Base-by-base conservation (phyloP, 2,888 invertebrate species). In the Netelia melanura region DNA sequence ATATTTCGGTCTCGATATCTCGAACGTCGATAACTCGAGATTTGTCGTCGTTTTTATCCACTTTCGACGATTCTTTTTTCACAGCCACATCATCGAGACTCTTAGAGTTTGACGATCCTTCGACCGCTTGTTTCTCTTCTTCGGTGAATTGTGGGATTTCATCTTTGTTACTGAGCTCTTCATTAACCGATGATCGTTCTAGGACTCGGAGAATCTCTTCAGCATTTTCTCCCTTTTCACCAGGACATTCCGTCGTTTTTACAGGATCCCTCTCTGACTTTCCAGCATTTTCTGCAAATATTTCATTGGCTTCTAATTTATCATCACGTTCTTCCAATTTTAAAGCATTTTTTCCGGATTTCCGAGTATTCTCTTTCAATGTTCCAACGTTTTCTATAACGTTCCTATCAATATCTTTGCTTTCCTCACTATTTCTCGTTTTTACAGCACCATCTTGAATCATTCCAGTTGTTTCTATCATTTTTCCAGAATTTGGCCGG, bases 1-100 rank as follows among this genome's bases (percentile, higher is more conserved):
- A 48, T 48, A 14, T 48, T 10, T 48, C 48, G 14, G 48, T 48
- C 3, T 48, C 48, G 48, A 48, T 48, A 48, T 48, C 48, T 48
- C 48, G 48, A 48, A 14, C 48, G 11, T 48, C 48, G 48, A 48
- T 48, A 48, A 14, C 6, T 38, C 38, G 38, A 3, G 38, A 5
- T 6, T 38, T 6, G 38, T 38, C 38, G 38, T 70, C 54, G 21
- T 67, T 54, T 52, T 43, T 71, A 62, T 65, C 21, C 43, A 62
- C 43, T 56, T 65, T 64, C 65, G 81, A 70, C 70, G 79, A 38
- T 10, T 62, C 25, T 23, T 74, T 62, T 14, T 67, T 79, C 82
- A 79, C 79, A 85, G 82, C 65, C 85, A 76, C 76, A 76, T 85
- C 48, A 52, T 75, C 56, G 44, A 56, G 30, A 80, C 68, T 77